Evolutionary conservation across 2,888 invertebrate species (phyloP).

Genomic region (Malacosoma neustria): DNA sequence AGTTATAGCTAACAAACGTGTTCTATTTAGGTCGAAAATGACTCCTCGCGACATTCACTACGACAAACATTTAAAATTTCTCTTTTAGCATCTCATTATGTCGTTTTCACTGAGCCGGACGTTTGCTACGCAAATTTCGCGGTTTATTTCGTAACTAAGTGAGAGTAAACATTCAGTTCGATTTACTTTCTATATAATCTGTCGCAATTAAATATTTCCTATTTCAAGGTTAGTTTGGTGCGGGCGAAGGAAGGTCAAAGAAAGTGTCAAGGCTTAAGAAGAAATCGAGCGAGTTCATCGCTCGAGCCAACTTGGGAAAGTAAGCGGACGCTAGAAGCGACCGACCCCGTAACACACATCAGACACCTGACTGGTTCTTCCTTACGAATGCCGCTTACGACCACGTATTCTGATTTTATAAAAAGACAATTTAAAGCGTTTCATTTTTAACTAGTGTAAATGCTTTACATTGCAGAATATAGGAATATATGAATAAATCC

Average conservation of each 20-base stretch:
- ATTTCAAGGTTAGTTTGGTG: slow-evolving; percentile 53
- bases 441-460: too few relatives aligned
- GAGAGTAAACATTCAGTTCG: slow-evolving; percentile 56
- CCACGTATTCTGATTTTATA: too few relatives aligned
- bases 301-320: slow-evolving; percentile 60
- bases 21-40: slow-evolving; percentile 61
- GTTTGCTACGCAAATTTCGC: slow-evolving; percentile 52
- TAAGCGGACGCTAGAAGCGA: slow-evolving; percentile 45
- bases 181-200: slow-evolving; percentile 56
- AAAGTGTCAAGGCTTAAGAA: slow-evolving; percentile 72
- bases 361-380: slow-evolving; percentile 50
- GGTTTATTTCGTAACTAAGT: slow-evolving; percentile 50
- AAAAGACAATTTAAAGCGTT: too few relatives aligned
- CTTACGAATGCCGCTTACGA: too few relatives aligned
- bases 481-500: too few relatives aligned
- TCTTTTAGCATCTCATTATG: slow-evolving; percentile 71
- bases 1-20: slow-evolving; percentile 45
- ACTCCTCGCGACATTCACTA: slow-evolving; percentile 61
- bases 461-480: too few relatives aligned
- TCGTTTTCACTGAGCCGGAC: slow-evolving; percentile 66
- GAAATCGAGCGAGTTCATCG: slow-evolving; percentile 67
- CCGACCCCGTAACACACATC: slow-evolving; percentile 69
- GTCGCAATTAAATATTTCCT: slow-evolving; percentile 22
- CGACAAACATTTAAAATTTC: slow-evolving; percentile 70
- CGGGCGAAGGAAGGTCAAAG: slow-evolving; percentile 56